Conservation (phyloP, 1,140 invertebrate species). For the Diorhabda sublineata region DNA sequence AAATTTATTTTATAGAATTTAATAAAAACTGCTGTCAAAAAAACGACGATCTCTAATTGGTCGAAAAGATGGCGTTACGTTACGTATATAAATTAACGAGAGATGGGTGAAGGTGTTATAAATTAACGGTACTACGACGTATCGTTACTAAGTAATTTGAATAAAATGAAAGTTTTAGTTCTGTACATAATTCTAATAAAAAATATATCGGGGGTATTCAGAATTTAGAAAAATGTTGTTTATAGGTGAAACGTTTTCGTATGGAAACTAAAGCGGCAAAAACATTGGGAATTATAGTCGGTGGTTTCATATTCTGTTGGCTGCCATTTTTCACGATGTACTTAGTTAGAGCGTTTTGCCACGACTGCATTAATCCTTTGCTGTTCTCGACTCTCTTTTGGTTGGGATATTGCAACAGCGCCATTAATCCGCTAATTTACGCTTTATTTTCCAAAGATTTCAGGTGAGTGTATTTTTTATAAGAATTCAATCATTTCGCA, state of each 20-base stretch:
- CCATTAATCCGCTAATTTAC: constrained; percentile 90
- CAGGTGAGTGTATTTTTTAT: constrained; percentile 44
- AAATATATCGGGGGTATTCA: too few species aligned
- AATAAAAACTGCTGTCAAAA: too few species aligned
- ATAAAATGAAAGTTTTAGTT: too few species aligned
- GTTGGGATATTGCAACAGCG: constrained; percentile 95
- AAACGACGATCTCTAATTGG: too few species aligned
- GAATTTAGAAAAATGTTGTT: not conserved
- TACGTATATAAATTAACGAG: too few species aligned
- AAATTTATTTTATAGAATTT: too few species aligned
- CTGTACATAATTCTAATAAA: too few species aligned
- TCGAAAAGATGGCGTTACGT: too few species aligned
- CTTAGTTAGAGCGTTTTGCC: constrained; percentile 77
- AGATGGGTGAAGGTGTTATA: too few species aligned
- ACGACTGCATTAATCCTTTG: constrained; percentile 71
- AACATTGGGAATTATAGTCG: constrained; percentile 90
- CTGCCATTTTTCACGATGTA: constrained; percentile 94
- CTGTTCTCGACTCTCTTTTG: constrained; percentile 91
- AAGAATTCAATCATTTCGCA: too few species aligned
- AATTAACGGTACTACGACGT: too few species aligned
- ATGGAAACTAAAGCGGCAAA: constrained; percentile 94
- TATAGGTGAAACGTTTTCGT: constrained; percentile 71
- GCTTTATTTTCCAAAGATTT: constrained; percentile 91
- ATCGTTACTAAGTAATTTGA: too few species aligned
- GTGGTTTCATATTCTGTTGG: constrained; percentile 91